Percentiles rank a stretch among this genome's conserved stretches.
Evolutionary conservation across 2,113 vertebrate species (phyloP).

Genomic region (Mohoua ochrocephala): DNA sequence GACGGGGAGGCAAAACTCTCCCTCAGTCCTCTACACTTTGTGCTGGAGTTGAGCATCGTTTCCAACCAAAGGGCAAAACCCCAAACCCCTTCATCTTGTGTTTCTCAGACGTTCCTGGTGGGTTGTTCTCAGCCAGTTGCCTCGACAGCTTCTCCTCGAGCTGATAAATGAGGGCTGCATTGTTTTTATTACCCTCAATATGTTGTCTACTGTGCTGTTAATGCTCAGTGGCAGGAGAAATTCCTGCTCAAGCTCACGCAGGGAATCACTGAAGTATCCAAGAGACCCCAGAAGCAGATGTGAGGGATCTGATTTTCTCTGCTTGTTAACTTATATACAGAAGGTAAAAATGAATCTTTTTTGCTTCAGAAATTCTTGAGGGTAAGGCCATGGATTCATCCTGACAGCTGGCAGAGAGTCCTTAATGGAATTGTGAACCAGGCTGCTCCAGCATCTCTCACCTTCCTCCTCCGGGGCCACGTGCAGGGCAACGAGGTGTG

Average conservation of each 20-base stretch:
- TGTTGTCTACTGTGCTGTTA: background rate
- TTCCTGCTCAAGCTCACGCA: background rate
- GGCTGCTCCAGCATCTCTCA: background rate
- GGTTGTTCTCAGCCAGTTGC: background rate
- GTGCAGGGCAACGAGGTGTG: background rate
- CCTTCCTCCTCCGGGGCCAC: background rate
- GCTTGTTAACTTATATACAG: background rate
- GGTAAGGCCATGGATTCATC: background rate
- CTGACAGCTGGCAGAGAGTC: background rate
- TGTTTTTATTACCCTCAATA: slow-evolving; percentile 13
- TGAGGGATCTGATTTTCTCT: slow-evolving; percentile 13
- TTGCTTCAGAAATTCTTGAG: background rate
- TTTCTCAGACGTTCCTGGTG: background rate
- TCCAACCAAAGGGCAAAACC: background rate
- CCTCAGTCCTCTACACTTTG: background rate
- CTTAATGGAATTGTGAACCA: background rate
- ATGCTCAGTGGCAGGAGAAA: background rate
- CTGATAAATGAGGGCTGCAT: slow-evolving; percentile 5
- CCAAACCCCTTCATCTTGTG: background rate
- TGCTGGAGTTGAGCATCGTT: background rate
- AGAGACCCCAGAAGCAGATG: background rate
- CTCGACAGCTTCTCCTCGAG: background rate
- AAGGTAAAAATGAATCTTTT: background rate
- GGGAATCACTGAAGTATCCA: background rate
- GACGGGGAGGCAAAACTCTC: background rate